Conservation (phyloP, 2,888 invertebrate species). For the Gymnoscelis rufifasciata region DNA sequence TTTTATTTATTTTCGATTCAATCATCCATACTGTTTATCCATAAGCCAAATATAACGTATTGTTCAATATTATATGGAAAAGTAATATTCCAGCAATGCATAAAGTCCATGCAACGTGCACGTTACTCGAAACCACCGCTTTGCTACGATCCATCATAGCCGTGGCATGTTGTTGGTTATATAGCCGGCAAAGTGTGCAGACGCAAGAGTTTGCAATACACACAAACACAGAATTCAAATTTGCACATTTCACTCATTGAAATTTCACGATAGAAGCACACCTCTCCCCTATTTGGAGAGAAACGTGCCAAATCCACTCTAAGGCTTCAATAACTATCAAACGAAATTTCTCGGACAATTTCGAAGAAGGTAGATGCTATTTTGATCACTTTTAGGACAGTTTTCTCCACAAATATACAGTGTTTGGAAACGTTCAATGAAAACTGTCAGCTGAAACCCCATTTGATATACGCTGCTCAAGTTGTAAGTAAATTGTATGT, state of each 20-base stretch:
- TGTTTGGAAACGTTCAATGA: background rate
- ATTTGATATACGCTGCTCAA: constrained; percentile 26
- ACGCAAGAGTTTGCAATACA: constrained; percentile 14
- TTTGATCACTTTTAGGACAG: background rate
- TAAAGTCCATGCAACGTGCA: too few species aligned
- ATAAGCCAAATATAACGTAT: too few species aligned
- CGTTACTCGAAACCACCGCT: background rate
- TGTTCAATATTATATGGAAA: too few species aligned
- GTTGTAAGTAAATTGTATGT: constrained; percentile 42
- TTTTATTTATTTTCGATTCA: too few species aligned
- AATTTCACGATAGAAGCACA: constrained; percentile 4
- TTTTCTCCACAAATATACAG: too few species aligned
- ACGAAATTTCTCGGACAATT: too few species aligned
- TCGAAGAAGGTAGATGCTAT: too few species aligned
- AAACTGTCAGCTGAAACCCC: constrained; percentile 11
- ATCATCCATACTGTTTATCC: too few species aligned
- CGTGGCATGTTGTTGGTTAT: constrained; percentile 14
- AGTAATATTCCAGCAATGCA: too few species aligned
- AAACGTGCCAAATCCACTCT: background rate
- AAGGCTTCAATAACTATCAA: background rate
- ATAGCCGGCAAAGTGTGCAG: constrained; percentile 16
- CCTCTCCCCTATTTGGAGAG: background rate
- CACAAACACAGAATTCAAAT: constrained; percentile 9
- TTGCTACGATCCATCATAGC: constrained; percentile 14
- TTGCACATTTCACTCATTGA: constrained; percentile 3